Percentiles rank a stretch among this genome's conserved stretches.
phyloP scores from a whole-genome alignment of 1,140 invertebrate genomes.

The Melanaphis sacchari region DNA sequence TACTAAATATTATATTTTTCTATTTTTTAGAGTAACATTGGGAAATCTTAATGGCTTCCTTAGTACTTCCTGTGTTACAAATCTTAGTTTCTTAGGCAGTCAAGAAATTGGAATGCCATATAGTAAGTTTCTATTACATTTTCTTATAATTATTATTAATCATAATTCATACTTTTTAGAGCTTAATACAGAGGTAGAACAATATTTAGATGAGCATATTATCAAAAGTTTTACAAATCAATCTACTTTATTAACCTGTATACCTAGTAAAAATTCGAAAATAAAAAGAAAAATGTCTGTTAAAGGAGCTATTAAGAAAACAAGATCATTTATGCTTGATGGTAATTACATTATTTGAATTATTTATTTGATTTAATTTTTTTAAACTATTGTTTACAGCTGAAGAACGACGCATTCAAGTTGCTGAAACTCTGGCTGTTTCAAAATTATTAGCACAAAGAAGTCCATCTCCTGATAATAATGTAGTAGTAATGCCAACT shows the following conservation, averaged over 20 bases:
- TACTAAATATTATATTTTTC: conserved; percentile 57
- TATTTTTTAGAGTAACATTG: conserved; percentile 77
- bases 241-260: conserved; percentile 71
- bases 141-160: conserved; percentile 24
- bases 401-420: conserved; percentile 51
- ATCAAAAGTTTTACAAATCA: conserved; percentile 79
- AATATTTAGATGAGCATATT: conserved; percentile 87
- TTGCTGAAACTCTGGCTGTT: conserved; percentile 14
- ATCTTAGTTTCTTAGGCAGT: conserved; percentile 91
- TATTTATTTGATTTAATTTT: not conserved
- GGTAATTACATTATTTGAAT: not conserved
- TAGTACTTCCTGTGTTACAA: conserved; percentile 94
- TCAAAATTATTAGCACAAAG: not conserved
- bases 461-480: conserved; percentile 27
- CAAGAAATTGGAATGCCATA: conserved; percentile 90
- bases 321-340: conserved; percentile 77
- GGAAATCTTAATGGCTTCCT: conserved; percentile 91
- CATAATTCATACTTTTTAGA: conserved; percentile 64
- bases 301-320: conserved; percentile 85
- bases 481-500: not conserved
- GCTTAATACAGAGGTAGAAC: conserved; percentile 81
- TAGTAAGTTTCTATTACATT: conserved; percentile 64
- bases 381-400: not conserved
- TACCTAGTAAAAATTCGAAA: conserved; percentile 62
- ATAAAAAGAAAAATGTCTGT: conserved; percentile 80